These are phyloP conservation scores for Trichonephila inaurata DNA, from an alignment of 1,140 invertebrate species.

Conservation along the genomic window DNA sequence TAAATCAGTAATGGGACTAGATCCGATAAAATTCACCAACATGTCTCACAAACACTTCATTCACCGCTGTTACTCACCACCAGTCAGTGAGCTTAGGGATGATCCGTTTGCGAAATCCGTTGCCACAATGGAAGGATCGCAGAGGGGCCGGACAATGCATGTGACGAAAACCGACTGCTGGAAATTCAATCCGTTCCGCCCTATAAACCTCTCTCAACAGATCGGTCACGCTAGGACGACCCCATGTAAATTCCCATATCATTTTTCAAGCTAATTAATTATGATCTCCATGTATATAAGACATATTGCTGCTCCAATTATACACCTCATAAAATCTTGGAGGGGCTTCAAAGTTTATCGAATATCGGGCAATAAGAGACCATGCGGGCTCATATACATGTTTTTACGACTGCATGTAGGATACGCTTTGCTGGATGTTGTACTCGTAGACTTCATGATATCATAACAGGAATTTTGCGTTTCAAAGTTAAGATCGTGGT, in stretches of 20 bases:
- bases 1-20: neutral
- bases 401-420: neutral
- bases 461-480: neutral
- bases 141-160: neutral
- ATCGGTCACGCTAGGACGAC: neutral
- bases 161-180: neutral
- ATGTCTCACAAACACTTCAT: neutral
- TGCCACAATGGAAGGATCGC: neutral
- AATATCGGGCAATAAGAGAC: neutral
- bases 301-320: slow-evolving; percentile 6
- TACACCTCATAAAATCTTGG: neutral
- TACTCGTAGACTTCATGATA: neutral
- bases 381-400: neutral
- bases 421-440: neutral
- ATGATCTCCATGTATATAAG: neutral
- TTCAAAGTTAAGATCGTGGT: neutral
- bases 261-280: neutral
- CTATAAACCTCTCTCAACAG: slow-evolving; percentile 19
- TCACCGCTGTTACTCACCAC: neutral
- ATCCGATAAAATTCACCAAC: neutral
- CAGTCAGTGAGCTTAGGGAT: neutral
- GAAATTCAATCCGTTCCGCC: slow-evolving; percentile 33
- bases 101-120: neutral
- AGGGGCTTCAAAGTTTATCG: neutral
- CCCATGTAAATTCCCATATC: neutral